Percentiles rank a stretch among this genome's conserved stretches.
Conservation (phyloP, 2,113 vertebrate species). For the Nipponia nippon region DNA sequence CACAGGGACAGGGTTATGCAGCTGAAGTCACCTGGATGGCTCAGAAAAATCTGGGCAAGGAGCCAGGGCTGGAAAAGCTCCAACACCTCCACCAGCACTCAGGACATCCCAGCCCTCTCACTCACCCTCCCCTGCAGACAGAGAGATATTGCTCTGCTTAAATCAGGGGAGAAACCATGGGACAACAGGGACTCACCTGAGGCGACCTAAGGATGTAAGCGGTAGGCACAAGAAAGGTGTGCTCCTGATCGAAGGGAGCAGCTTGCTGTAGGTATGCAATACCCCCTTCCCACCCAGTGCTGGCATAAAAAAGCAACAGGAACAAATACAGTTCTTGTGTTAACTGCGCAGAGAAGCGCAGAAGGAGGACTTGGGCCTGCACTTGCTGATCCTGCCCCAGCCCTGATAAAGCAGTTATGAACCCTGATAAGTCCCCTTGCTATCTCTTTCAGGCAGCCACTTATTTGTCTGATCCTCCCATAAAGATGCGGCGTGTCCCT, state of each 20-base stretch:
- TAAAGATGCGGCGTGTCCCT: accelerated
- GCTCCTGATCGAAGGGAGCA: neutral
- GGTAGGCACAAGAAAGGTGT: neutral
- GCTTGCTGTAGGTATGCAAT: accelerated
- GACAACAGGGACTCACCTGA: neutral
- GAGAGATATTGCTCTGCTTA: neutral
- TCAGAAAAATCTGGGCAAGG: neutral
- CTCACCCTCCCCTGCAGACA: neutral
- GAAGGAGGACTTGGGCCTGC: neutral
- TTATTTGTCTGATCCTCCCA: neutral
- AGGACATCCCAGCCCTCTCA: neutral
- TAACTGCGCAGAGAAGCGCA: neutral
- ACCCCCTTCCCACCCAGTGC: neutral
- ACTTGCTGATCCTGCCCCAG: neutral
- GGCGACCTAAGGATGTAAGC: accelerated
- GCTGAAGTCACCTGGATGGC: neutral
- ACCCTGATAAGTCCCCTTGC: neutral
- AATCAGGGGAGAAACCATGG: neutral
- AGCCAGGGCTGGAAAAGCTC: neutral
- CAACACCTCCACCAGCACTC: neutral
- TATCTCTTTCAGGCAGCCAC: neutral
- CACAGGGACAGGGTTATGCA: neutral
- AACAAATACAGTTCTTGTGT: neutral
- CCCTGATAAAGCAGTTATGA: neutral
- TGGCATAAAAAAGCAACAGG: neutral